Percentiles rank a stretch among this genome's conserved stretches.
Evolutionary conservation across 2,113 vertebrate genomes (phyloP).

Genomic region (Zosterops lateralis): DNA sequence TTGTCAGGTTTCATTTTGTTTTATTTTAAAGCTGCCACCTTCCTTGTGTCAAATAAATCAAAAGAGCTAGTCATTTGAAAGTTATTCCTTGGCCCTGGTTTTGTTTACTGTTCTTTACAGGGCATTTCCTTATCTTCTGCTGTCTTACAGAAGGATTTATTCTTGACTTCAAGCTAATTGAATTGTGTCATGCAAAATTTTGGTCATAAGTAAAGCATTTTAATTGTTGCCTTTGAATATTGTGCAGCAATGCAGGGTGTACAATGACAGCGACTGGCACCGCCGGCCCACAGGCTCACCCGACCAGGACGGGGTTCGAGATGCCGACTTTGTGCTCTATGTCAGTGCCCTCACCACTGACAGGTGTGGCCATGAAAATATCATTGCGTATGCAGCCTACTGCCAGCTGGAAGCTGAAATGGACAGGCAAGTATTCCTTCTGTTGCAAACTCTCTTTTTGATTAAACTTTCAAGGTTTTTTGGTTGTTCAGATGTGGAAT

Average conservation of each 20-base stretch:
- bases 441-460: not conserved
- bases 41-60: not conserved
- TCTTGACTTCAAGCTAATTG: not conserved
- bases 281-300: constrained; percentile 78
- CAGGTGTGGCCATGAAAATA: constrained; percentile 93
- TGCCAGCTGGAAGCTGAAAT: constrained; percentile 94
- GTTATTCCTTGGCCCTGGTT: not conserved
- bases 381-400: constrained; percentile 96
- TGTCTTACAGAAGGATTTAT: not conserved
- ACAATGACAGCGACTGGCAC: constrained; percentile 79
- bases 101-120: not conserved
- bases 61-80: not conserved
- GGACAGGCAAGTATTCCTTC: constrained; percentile 81
- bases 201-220: not conserved
- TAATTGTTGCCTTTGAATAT: not conserved
- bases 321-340: constrained; percentile 92
- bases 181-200: not conserved
- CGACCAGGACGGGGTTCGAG: constrained; percentile 84
- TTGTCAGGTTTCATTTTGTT: not conserved
- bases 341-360: constrained; percentile 92
- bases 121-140: not conserved
- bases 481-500: not conserved
- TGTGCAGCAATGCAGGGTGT: constrained; percentile 88
- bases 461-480: not conserved
- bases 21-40: not conserved